Percentiles rank a stretch among this genome's conserved stretches.
These are phyloP conservation scores for Lithophane leautieri DNA, from an alignment of 2,888 invertebrate genomes.

Conservation along the genomic window DNA sequence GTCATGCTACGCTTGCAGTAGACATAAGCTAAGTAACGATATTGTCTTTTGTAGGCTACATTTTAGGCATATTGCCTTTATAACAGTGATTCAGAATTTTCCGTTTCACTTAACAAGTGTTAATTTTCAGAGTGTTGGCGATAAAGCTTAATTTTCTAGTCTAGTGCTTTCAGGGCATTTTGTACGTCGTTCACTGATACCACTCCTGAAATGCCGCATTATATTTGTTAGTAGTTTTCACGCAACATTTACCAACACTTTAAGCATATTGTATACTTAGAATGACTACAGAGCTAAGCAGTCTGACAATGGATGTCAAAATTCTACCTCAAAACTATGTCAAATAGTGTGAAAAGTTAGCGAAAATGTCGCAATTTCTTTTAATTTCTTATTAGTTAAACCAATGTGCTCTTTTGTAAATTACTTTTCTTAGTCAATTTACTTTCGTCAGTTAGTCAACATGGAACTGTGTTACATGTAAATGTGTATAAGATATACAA, in stretches of 20 bases:
- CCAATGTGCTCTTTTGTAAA: background rate
- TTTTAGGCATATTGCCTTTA: conserved; percentile 11
- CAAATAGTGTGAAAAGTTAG: background rate
- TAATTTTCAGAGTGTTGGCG: conserved; percentile 51
- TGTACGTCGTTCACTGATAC: conserved; percentile 46
- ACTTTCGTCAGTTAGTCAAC: background rate
- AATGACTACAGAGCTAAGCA: background rate
- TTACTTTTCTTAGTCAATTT: background rate
- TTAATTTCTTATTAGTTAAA: background rate
- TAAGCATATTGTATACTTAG: conserved; percentile 15
- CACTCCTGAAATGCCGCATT: conserved; percentile 39
- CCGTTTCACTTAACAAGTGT: conserved; percentile 34
- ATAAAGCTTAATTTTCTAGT: conserved; percentile 59
- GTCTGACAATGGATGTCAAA: conserved; percentile 4
- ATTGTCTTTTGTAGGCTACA: background rate
- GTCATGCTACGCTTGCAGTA: background rate
- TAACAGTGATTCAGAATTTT: conserved; percentile 33
- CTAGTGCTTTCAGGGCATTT: conserved; percentile 51
- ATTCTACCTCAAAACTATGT: background rate
- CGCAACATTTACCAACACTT: conserved; percentile 10
- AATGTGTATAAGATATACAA: background rate
- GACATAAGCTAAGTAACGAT: background rate
- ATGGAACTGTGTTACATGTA: background rate
- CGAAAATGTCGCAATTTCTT: background rate
- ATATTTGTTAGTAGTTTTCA: conserved; percentile 48